Evolutionary conservation across 2,797 vertebrate genomes (phyloP).

Genomic region (Prunella strophiata): DNA sequence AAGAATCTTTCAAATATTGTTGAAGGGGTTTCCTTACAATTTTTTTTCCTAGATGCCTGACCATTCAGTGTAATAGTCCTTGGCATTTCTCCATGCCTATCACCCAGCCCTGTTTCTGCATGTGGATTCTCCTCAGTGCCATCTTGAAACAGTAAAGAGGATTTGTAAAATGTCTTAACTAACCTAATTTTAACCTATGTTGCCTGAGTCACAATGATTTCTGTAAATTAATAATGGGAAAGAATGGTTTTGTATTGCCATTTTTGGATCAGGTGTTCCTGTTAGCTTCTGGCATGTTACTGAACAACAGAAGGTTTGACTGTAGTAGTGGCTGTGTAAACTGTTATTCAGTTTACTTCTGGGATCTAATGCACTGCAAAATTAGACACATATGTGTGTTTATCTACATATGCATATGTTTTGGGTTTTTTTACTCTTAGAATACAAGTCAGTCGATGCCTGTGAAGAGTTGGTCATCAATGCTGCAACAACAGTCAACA

Average conservation of each 20-base stretch:
- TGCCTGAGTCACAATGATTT: not conserved
- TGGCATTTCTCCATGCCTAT: not conserved
- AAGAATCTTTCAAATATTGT: not conserved
- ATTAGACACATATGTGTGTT: not conserved
- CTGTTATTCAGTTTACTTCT: not conserved
- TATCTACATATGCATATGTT: not conserved
- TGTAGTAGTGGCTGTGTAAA: not conserved
- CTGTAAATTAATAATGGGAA: not conserved
- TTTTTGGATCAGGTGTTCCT: not conserved
- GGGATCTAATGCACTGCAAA: not conserved
- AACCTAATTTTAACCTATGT: not conserved
- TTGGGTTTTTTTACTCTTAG: conserved; percentile 66
- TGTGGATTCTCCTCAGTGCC: not conserved
- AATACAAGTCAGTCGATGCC: conserved; percentile 82
- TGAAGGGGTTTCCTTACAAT: not conserved
- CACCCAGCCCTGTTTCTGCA: not conserved
- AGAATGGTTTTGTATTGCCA: not conserved
- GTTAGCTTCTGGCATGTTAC: not conserved
- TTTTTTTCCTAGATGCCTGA: not conserved
- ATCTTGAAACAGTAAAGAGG: not conserved
- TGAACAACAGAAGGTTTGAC: not conserved
- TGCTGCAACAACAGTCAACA: conserved; percentile 87
- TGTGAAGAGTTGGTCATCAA: conserved; percentile 91
- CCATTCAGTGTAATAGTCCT: not conserved
- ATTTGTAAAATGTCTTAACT: not conserved